Percentiles rank a stretch among this genome's conserved stretches.
Conservation (phyloP, 1,140 invertebrate species). For the Drosophila pectinifera region DNA sequence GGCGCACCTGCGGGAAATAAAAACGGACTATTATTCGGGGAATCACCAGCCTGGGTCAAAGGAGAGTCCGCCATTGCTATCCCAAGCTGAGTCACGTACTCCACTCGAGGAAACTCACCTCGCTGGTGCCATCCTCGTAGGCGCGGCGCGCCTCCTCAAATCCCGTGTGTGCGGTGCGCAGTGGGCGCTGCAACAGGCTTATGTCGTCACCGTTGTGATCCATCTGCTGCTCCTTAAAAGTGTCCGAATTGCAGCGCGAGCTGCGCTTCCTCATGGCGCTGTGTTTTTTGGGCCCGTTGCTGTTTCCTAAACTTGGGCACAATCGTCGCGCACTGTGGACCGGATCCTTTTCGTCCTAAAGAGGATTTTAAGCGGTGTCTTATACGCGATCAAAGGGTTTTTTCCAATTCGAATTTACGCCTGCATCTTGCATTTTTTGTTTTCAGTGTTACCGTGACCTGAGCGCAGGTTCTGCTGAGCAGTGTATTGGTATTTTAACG, state of each 20-base stretch:
- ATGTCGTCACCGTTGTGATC: constrained; percentile 85
- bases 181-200: constrained; percentile 87
- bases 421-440: constrained; percentile 74
- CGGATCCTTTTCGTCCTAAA: not conserved
- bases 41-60: constrained; percentile 1
- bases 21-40: not conserved
- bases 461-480: not conserved
- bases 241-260: constrained; percentile 72
- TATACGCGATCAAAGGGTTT: constrained; percentile 32
- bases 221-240: constrained; percentile 61
- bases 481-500: not conserved
- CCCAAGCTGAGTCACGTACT: constrained; percentile 68
- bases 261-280: constrained; percentile 69
- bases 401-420: constrained; percentile 49
- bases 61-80: constrained; percentile 59
- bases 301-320: not conserved
- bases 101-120: constrained; percentile 81
- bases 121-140: constrained; percentile 87
- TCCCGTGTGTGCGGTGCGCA: constrained; percentile 87
- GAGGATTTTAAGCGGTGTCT: constrained; percentile 11
- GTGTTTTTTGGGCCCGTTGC: constrained; percentile 1
- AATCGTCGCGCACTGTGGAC: constrained; percentile 3
- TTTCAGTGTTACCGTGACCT: constrained; percentile 37
- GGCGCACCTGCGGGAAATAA: constrained; percentile 87
- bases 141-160: constrained; percentile 87